phyloP scores from a whole-genome alignment of 1,140 invertebrate species.

The Dendroctonus valens region DNA sequence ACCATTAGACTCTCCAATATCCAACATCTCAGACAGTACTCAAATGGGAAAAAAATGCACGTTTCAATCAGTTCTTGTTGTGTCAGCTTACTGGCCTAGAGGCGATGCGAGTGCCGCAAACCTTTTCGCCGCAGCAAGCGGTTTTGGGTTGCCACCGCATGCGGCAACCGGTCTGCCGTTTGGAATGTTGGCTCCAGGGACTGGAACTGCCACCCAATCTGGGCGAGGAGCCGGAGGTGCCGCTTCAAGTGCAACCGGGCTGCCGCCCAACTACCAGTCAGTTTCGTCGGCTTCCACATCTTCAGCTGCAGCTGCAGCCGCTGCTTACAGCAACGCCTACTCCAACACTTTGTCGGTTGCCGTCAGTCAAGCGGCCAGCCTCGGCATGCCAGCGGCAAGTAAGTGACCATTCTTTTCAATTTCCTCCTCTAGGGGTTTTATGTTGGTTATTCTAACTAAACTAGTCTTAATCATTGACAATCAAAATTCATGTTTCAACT shows the following conservation, averaged over 20 bases:
- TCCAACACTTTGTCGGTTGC: constrained; percentile 75
- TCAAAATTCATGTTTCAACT: not conserved
- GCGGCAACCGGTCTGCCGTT: constrained; percentile 52
- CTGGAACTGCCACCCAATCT: constrained; percentile 17
- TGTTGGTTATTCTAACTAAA: no score
- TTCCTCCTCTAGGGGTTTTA: no score
- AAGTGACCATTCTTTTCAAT: constrained; percentile 48
- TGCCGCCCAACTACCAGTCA: constrained; percentile 53
- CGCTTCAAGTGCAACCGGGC: constrained; percentile 35
- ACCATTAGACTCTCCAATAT: no score
- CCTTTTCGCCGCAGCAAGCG: constrained; percentile 56
- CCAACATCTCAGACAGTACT: no score
- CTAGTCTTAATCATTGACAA: no score
- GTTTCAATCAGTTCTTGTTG: no score
- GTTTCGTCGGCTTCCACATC: constrained; percentile 48
- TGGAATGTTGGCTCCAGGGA: constrained; percentile 46
- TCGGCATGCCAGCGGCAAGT: constrained; percentile 66
- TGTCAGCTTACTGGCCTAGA: constrained; percentile 66
- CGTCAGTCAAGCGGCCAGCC: constrained; percentile 75
- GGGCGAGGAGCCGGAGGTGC: constrained; percentile 32
- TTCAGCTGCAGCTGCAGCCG: constrained; percentile 51
- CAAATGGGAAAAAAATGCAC: no score
- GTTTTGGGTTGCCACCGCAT: constrained; percentile 57
- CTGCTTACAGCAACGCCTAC: constrained; percentile 58
- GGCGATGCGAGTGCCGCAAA: constrained; percentile 53